Evolutionary conservation across 2,888 invertebrate species (phyloP).

Genomic region (Drosophila kambysellisi): DNA sequence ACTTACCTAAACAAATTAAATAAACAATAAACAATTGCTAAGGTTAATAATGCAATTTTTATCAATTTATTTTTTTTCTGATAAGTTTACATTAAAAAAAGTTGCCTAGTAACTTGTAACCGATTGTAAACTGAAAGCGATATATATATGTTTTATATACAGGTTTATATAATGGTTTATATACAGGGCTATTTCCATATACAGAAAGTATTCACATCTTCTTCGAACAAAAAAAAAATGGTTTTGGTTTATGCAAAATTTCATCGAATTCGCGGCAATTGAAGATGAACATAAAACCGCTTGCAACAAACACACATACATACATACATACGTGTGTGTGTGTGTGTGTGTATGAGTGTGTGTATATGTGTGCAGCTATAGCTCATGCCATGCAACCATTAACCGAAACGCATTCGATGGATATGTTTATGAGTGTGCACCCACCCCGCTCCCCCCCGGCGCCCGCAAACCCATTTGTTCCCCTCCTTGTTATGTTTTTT

Average conservation of each 20-base stretch:
- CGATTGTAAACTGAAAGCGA: neutral
- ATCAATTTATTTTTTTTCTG: neutral
- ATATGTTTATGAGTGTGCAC: constrained; percentile 50
- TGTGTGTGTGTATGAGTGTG: neutral
- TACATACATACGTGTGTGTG: neutral
- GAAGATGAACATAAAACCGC: constrained; percentile 20
- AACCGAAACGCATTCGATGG: constrained; percentile 46
- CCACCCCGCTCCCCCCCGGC: neutral
- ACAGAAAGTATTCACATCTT: neutral
- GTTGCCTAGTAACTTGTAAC: neutral
- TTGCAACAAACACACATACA: neutral
- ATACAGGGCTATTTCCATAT: neutral
- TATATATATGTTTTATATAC: neutral
- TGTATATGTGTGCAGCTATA: constrained; percentile 2
- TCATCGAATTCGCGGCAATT: constrained; percentile 21
- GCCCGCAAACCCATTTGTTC: constrained; percentile 1
- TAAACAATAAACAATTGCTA: neutral
- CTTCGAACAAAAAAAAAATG: too few relatives aligned
- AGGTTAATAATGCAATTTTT: neutral
- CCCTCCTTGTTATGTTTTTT: neutral
- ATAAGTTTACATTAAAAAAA: neutral
- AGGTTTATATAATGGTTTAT: neutral
- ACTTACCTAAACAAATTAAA: neutral
- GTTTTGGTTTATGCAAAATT: constrained; percentile 25
- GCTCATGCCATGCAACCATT: constrained; percentile 29